Conservation (phyloP, 2,113 vertebrate genomes). For the Sapayoa aenigma region DNA sequence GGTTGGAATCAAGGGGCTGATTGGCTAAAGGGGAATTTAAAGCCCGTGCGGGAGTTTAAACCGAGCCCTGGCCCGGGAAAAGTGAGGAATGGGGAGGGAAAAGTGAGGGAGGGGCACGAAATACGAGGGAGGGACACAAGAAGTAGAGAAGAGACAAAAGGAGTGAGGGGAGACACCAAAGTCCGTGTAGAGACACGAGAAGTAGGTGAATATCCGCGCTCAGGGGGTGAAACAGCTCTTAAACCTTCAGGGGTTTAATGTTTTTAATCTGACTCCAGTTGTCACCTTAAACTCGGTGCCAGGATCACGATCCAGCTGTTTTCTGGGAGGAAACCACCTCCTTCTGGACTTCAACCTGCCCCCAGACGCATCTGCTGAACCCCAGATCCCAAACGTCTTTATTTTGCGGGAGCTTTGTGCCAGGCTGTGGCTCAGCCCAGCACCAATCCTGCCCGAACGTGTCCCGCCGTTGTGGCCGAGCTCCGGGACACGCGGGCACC, state of each 20-base stretch:
- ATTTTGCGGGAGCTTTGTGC: too few relatives aligned
- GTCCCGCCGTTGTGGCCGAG: neutral
- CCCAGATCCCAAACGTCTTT: too few relatives aligned
- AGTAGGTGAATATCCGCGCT: accelerated
- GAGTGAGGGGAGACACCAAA: neutral
- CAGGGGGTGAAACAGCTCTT: neutral
- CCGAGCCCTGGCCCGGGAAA: neutral
- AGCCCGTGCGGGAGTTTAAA: neutral
- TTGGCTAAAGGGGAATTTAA: neutral
- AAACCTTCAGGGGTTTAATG: accelerated
- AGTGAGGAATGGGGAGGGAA: too few relatives aligned
- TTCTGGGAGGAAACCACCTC: accelerated
- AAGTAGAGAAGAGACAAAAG: neutral
- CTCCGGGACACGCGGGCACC: neutral
- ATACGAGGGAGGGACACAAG: neutral
- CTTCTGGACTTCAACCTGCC: neutral
- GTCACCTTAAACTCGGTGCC: accelerated
- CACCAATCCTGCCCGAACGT: conserved; percentile 20
- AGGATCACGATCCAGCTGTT: accelerated
- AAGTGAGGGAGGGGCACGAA: neutral
- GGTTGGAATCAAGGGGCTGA: neutral
- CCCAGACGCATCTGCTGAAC: too few relatives aligned
- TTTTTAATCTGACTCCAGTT: accelerated
- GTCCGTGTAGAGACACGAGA: neutral
- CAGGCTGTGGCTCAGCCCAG: neutral